Evolutionary conservation across 1,140 invertebrate genomes (phyloP), one percentile per base, ranked within the genome.

Genomic region (Apolygus lucorum): DNA sequence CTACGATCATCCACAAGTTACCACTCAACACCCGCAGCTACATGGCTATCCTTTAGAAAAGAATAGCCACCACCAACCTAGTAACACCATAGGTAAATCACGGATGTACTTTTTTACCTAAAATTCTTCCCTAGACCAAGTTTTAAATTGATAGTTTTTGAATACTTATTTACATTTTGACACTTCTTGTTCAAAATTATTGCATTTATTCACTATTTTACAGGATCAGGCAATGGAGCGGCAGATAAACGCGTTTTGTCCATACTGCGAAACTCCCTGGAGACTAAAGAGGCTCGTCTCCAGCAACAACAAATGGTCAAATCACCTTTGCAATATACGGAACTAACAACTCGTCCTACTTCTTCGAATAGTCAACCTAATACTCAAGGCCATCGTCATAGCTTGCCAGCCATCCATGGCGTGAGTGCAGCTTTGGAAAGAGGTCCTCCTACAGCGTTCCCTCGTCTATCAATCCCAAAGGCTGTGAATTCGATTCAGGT

Each of bases 221-320:
- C n/a, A n/a, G n/a, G n/a, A n/a, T 22, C 22, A 59, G 54, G 54
- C 4, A 59, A 59, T 26, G 52, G 62, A 64, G 52, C 83, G 21
- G 85, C 85, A 24, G 83, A 88, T 74, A 88, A 88, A 76, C 80
- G 84, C 52, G 86, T 88, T 21, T 77, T 88, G 65, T 88, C 83
- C 74, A 82, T 88, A 68, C 75, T 90, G 52, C 81, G 87, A 72
- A 87, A 84, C 72, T 89, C 84, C 75, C 78, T 89, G 70, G 87
- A 89, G 78, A 86, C 82, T 29, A 88, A 87, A 76, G 85, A 84
- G 69, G 83, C 81, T 67, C 78, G 80, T 62, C 84, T 86, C 66
- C 76, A 77, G 26, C 74, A 80, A 70, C 81, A 81, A 34, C 26
- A 65, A 22, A 8, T 26, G 17, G 63, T 14, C 22, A 34, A 34